A percentile compares a stretch with the other conserved stretches of the same genome.
Evolutionary conservation across 2,113 vertebrate genomes (phyloP).

Genomic region (Oreamnos americanus): DNA sequence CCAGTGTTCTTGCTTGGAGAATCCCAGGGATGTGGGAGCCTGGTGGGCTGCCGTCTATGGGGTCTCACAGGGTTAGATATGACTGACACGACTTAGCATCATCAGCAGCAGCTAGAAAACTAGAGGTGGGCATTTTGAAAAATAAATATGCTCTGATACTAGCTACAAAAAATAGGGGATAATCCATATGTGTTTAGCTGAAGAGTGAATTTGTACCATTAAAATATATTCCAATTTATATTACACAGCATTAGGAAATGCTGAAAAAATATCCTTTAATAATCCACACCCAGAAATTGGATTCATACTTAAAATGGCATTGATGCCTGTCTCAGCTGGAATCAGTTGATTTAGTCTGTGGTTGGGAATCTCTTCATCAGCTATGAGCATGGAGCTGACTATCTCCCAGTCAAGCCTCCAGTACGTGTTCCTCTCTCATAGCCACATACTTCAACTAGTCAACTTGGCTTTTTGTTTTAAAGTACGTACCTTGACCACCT

Average conservation of each 20-base stretch:
- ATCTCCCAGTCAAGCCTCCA: constrained; percentile 18
- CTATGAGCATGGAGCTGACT: constrained; percentile 24
- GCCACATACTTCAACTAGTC: not conserved
- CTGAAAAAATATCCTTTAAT: constrained; percentile 50
- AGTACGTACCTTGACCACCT: not conserved
- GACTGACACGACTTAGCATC: no score
- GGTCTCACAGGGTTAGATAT: accelerated
- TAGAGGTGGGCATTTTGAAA: constrained; percentile 15
- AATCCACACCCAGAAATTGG: constrained; percentile 49
- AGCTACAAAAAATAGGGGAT: constrained; percentile 23
- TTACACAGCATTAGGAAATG: constrained; percentile 49
- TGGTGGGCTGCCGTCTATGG: accelerated
- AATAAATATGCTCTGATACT: constrained; percentile 50
- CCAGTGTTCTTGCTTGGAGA: no score
- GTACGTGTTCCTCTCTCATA: not conserved
- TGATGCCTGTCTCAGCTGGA: constrained; percentile 49
- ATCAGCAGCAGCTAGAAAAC: not conserved
- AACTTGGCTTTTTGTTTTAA: not conserved
- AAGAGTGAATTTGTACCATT: constrained; percentile 43
- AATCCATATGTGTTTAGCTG: constrained; percentile 30
- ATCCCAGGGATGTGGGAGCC: no score
- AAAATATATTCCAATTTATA: not conserved
- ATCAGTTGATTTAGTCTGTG: constrained; percentile 59
- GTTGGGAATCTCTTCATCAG: constrained; percentile 58
- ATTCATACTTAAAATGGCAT: constrained; percentile 27